These are phyloP conservation scores for Drosophila tani DNA, from an alignment of 1,140 invertebrate species.

Conservation along the genomic window DNA sequence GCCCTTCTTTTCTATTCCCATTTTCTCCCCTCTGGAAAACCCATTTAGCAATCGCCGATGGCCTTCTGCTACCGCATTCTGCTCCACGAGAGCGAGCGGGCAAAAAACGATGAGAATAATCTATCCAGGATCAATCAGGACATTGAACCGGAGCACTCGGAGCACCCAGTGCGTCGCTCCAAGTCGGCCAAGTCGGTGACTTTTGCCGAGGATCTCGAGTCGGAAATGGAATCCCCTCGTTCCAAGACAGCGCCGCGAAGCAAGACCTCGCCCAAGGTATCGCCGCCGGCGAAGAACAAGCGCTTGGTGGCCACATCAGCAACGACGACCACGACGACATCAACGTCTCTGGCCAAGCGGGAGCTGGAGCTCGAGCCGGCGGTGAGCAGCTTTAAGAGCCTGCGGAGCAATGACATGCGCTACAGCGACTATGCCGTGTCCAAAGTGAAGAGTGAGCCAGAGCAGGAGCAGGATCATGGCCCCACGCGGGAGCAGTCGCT, in stretches of 20 bases:
- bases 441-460: conserved; percentile 62
- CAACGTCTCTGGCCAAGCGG: conserved; percentile 6
- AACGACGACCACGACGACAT: too few relatives aligned
- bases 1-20: conserved; percentile 19
- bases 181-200: conserved; percentile 62
- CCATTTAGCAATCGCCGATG: conserved; percentile 76
- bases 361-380: conserved; percentile 33
- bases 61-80: conserved; percentile 77
- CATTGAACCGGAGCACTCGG: conserved; percentile 43
- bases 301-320: not conserved
- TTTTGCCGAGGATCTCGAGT: conserved; percentile 65
- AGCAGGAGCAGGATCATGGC: conserved; percentile 27
- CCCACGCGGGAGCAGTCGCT: not conserved
- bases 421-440: conserved; percentile 67
- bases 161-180: conserved; percentile 7
- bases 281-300: conserved; percentile 28
- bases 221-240: conserved; percentile 32
- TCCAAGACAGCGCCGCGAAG: conserved; percentile 20
- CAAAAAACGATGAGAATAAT: conserved; percentile 68
- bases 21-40: conserved; percentile 6
- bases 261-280: conserved; percentile 33
- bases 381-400: conserved; percentile 76
- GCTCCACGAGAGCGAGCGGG: conserved; percentile 54
- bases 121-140: conserved; percentile 70
- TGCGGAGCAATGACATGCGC: conserved; percentile 81